Evolutionary conservation across 2,888 invertebrate genomes (phyloP).

Genomic region (Eustalomyia histrio): DNA sequence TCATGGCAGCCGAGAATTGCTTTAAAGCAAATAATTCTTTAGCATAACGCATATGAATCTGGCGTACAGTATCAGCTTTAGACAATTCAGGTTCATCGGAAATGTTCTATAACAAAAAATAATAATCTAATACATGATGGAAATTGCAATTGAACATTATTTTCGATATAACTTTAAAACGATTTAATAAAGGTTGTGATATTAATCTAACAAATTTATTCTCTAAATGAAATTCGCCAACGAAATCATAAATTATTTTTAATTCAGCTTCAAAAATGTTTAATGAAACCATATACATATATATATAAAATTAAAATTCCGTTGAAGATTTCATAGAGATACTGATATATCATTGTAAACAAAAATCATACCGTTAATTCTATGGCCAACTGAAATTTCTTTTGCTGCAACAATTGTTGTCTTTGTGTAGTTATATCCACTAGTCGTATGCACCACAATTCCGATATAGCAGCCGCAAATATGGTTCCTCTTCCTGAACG

Average conservation of each 20-base stretch:
- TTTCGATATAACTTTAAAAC: too few species aligned
- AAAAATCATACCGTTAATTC: conserved; percentile 87
- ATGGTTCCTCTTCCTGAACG: conserved; percentile 88
- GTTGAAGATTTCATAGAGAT: too few species aligned
- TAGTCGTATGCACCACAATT: conserved; percentile 92
- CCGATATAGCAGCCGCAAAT: conserved; percentile 92
- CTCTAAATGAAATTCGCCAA: too few species aligned
- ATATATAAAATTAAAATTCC: too few species aligned
- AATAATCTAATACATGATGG: not conserved
- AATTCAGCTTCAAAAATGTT: too few species aligned
- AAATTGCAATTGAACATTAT: too few species aligned
- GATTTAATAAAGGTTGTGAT: too few species aligned
- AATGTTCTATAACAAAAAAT: conserved; percentile 83
- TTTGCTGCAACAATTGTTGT: conserved; percentile 89
- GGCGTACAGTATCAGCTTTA: conserved; percentile 88
- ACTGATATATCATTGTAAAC: too few species aligned
- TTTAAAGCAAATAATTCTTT: conserved; percentile 94
- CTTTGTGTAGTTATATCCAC: conserved; percentile 92
- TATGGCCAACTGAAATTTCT: conserved; percentile 96
- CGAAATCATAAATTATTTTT: too few species aligned
- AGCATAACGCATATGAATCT: conserved; percentile 94
- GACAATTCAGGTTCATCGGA: conserved; percentile 90
- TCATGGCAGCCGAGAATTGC: conserved; percentile 94
- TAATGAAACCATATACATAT: too few species aligned
- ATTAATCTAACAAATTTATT: too few species aligned